Base-by-base conservation (phyloP, 2,797 vertebrate species). In the Agapornis canus region DNA sequence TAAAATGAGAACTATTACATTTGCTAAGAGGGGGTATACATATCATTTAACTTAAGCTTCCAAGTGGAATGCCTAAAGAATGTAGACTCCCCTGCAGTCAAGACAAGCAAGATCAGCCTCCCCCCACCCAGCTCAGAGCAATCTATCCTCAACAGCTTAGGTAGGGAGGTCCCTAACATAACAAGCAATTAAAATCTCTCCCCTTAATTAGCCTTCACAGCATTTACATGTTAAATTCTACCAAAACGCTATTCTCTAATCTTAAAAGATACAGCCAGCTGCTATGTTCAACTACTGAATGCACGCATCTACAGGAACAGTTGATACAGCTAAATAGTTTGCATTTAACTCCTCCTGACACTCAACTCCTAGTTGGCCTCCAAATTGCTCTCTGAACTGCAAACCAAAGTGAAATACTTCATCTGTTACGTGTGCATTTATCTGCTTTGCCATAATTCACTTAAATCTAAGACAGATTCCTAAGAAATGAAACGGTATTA, bases 11-110 rank as follows among this genome's bases (percentile, higher is more conserved):
- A 91, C 35, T 86, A 94, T 47, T 75, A 61, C 47, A 43, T 82
- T 79, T 69, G 73, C 86, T 90, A 92, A 92, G 59, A 65, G 49
- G 49, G 66, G 66, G 63, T 72, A 90, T 23, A 79, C 19, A 25
- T 72, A 86, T 86, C 52, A 91, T 72, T 82, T 83, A 81, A 65
- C 32, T 72, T 25, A 25, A 75, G 81, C 52, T 95, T 88, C 59
- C 73, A 94, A 90, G 26, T 69, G 54, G 69, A 92, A 90, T 90
- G 86, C 63, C 77, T 81, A 35, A 93, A 68, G 80, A 92, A 94
- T 71, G 86, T 16, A 71, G 77, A 81, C 64, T 85, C 79, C 82
- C 82, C 85, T 90, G 88, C 43, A 92, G 79, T 47, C 40, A 71
- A 61, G 45, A 61, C 45, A 90, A 81, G 52, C 31, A 83, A 64